phyloP scores from a whole-genome alignment of 1,140 invertebrate species.

The Adelges cooleyi region DNA sequence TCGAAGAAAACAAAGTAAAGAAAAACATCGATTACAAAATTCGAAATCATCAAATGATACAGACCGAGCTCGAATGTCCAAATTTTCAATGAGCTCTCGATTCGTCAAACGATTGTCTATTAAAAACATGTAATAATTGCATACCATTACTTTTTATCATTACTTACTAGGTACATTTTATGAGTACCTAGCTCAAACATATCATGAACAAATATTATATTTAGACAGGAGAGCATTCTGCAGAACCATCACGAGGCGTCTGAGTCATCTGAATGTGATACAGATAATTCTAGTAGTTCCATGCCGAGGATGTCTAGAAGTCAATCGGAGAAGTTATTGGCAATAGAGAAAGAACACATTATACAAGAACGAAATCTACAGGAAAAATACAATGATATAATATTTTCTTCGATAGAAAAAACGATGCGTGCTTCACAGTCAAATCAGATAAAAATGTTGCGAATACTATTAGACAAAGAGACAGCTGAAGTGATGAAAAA shows the following conservation, averaged over 20 bases:
- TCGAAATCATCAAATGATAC: constrained; percentile 42
- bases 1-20: constrained; percentile 76
- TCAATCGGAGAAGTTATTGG: constrained; percentile 54
- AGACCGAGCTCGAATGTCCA: constrained; percentile 47
- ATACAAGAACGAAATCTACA: constrained; percentile 64
- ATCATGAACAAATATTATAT: no score
- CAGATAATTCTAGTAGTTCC: constrained; percentile 37
- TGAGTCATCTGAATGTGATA: constrained; percentile 40
- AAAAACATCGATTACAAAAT: constrained; percentile 33
- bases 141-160: no score
- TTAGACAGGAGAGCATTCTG: neutral
- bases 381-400: constrained; percentile 70
- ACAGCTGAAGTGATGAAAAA: constrained; percentile 72
- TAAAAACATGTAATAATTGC: constrained; percentile 64
- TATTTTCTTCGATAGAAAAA: constrained; percentile 61
- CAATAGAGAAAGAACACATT: constrained; percentile 56
- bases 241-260: constrained; percentile 29
- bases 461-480: constrained; percentile 55
- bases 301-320: constrained; percentile 46
- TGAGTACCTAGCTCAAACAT: no score
- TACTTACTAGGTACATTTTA: no score
- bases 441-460: constrained; percentile 61
- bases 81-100: constrained; percentile 60
- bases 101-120: constrained; percentile 66
- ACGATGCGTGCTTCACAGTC: constrained; percentile 64